Base-by-base conservation (phyloP, 2,113 vertebrate genomes). In the Puntigrus tetrazona region DNA sequence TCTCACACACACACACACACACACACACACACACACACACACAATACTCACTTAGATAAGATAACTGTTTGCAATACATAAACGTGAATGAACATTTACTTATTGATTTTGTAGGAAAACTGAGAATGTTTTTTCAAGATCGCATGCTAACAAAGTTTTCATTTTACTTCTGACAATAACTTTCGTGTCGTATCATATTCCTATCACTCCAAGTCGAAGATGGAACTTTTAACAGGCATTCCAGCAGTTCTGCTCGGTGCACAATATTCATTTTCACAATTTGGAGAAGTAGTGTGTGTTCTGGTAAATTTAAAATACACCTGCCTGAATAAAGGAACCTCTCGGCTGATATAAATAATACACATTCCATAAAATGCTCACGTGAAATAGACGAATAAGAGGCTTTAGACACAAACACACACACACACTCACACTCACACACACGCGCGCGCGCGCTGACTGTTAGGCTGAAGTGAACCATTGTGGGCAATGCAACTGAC, bases 401-500 rank as follows among this genome's bases (percentile, higher is more conserved):
- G 59, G 25, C 59, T 63, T 41, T 45, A 79, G 63, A 63, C 38
- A 14, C 2, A 80, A n/a, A n/a, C n/a, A n/a, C n/a, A n/a, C n/a
- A n/a, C n/a, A n/a, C n/a, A n/a, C n/a, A n/a, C n/a, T n/a, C n/a
- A n/a, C n/a, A n/a, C n/a, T n/a, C n/a, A n/a, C n/a, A n/a, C n/a
- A n/a, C n/a, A n/a, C n/a, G n/a, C n/a, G n/a, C n/a, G n/a, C n/a
- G n/a, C n/a, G n/a, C 16, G 34, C 18, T 50, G 73, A 75, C 41
- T 75, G 72, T 5, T 9, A 50, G 38, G 25, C 43, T 75, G 43
- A 31, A 75, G 72, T 31, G 78, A 59, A 47, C 78, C 38, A n/a
- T 31, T 86, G 80, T 88, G 59, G 43, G 77, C n/a, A 74, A 85
- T 83, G 87, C 52, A 36, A 80, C 86, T 18, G 50, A 81, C 81